Base-by-base conservation (phyloP, 2,888 invertebrate genomes). In the Dynastes grantii region DNA sequence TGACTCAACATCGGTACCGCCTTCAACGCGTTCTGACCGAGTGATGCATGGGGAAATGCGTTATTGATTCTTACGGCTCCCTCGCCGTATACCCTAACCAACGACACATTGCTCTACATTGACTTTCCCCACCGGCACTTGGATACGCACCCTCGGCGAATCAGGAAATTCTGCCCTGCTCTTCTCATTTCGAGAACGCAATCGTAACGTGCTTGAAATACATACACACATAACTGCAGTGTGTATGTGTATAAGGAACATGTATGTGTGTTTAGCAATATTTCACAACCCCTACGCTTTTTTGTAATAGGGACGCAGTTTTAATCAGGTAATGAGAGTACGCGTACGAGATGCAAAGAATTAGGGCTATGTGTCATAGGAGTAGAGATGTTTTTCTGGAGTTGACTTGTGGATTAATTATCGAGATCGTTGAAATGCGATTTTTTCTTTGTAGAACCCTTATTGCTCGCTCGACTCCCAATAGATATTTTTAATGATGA, bases 101-200 rank as follows among this genome's bases (percentile, higher is more conserved):
- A 83, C 86, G 87, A 87, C 87, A 87, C 87, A 85, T 85, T 86
- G 85, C 85, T 86, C 87, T 83, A 86, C 83, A 86, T 87, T 87
- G 87, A 77, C 55, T 73, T 45, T 49, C 76, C 77, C 78, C 49
- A 37, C 22, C 32, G 73, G 45, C 45, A 61, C 73, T 73, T 73
- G 73, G 61, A 73, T 73, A 73, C 73, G 73, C 73, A 73, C 73
- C 58, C 73, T 73, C 58, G 58, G 37, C 22, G 22, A 55, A 73
- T 22, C 58, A 58, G 58, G 58, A 58, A 40, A 73, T 58, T 58
- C 73, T 16, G 32, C 22, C 37, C 29, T 64, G 45, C 49, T 67
- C 67, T 58, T 58, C 58, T 55, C 73, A 58, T 58, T 73, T 73
- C 73, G 58, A 73, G 73, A 58, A 73, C 73, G 73, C 73, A 55